phyloP scores from a whole-genome alignment of 2,797 vertebrate genomes.

The Chrosomus eos region DNA sequence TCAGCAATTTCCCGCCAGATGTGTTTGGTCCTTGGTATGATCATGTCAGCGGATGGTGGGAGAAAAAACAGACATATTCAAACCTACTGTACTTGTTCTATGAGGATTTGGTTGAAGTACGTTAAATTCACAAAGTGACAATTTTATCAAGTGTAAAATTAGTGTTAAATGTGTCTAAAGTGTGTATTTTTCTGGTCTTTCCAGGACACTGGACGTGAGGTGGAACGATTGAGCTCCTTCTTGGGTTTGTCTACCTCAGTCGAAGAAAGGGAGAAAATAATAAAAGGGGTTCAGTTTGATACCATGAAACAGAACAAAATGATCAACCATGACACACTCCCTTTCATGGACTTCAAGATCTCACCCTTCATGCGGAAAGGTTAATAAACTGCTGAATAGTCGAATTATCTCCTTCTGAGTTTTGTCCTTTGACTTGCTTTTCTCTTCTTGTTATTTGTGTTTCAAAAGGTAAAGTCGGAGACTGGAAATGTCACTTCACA shows the following conservation, averaged over 20 bases:
- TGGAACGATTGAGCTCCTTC: conserved; percentile 78
- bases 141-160: not conserved
- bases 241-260: conserved; percentile 71
- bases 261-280: conserved; percentile 70
- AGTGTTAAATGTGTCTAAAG: not conserved
- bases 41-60: conserved; percentile 82
- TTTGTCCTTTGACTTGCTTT: not conserved
- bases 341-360: conserved; percentile 74
- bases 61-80: conserved; percentile 78
- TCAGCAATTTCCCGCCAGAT: conserved; percentile 65
- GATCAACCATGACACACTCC: conserved; percentile 76
- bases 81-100: conserved; percentile 84
- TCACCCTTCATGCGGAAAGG: conserved; percentile 91
- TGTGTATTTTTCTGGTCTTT: not conserved
- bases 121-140: not conserved
- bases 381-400: conserved; percentile 53
- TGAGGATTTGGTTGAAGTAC: conserved; percentile 83
- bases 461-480: conserved; percentile 71
- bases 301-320: conserved; percentile 83
- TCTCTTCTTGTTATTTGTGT: not conserved
- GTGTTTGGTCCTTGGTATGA: conserved; percentile 84
- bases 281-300: conserved; percentile 74
- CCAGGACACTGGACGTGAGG: conserved; percentile 80
- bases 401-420: not conserved
- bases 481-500: conserved; percentile 77